Evolutionary conservation across 2,797 vertebrate species (phyloP).

Genomic region (Hippopotamyrus pictus): DNA sequence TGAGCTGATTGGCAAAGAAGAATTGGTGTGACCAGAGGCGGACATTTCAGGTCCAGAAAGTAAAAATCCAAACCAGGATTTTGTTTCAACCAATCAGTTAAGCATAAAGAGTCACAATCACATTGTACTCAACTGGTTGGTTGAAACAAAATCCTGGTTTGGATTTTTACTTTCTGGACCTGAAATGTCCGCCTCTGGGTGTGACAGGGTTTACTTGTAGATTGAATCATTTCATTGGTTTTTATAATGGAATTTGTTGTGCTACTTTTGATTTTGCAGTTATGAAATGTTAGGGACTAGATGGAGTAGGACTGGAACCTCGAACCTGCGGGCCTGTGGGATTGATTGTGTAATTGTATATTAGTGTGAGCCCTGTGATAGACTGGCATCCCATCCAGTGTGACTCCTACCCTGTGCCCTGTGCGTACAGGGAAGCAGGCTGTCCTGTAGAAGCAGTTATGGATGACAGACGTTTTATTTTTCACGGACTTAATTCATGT

Average conservation of each 20-base stretch:
- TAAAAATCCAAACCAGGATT: too few species aligned
- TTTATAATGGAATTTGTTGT: background rate
- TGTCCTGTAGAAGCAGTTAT: background rate
- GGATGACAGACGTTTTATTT: background rate
- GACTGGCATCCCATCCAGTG: background rate
- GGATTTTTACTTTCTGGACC: too few species aligned
- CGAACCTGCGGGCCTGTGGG: background rate
- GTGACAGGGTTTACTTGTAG: background rate
- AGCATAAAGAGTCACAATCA: too few species aligned
- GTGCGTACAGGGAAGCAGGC: background rate
- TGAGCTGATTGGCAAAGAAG: background rate
- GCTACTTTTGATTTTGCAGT: background rate
- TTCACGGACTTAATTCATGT: background rate
- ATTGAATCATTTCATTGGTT: background rate
- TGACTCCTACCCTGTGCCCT: background rate
- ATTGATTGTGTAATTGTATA: background rate
- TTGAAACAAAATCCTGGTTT: too few species aligned
- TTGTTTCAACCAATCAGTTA: too few species aligned
- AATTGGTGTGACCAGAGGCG: background rate
- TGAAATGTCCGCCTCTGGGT: too few species aligned
- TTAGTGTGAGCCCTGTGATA: background rate
- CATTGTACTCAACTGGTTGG: too few species aligned
- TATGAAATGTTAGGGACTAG: background rate
- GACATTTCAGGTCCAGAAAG: too few species aligned
- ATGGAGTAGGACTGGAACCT: background rate